Percentiles rank a stretch among this genome's conserved stretches.
phyloP scores from a whole-genome alignment of 2,797 vertebrate species.

The Capromys pilorides region DNA sequence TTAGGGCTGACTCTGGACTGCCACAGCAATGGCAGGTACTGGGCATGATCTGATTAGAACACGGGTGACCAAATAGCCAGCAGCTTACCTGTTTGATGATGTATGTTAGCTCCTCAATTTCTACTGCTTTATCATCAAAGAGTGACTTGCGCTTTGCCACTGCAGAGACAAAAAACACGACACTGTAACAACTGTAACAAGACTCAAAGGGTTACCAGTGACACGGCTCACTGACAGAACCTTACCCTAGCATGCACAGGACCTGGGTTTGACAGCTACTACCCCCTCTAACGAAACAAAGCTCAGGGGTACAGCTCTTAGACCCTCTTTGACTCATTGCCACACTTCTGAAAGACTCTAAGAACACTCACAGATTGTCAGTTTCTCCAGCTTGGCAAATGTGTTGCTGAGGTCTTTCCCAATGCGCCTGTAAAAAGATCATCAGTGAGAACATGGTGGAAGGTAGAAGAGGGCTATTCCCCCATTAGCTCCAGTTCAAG shows the following conservation, averaged over 20 bases:
- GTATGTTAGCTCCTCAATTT: slow-evolving; percentile 96
- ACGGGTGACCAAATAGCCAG: not conserved
- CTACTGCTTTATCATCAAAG: slow-evolving; percentile 95
- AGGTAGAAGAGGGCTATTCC: not conserved
- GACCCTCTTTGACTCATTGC: not conserved
- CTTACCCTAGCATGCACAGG: not conserved
- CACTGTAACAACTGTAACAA: not conserved
- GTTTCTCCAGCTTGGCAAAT: slow-evolving; percentile 96
- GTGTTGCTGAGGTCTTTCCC: slow-evolving; percentile 97
- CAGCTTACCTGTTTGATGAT: slow-evolving; percentile 94
- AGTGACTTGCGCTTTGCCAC: slow-evolving; percentile 98
- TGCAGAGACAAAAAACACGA: slow-evolving; percentile 78
- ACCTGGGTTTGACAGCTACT: not conserved
- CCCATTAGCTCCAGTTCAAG: not conserved
- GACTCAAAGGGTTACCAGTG: not conserved
- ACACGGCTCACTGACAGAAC: not conserved
- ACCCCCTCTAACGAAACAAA: not conserved
- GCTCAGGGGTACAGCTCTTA: not conserved
- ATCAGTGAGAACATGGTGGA: not conserved
- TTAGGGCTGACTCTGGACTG: not conserved
- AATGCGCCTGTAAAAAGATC: slow-evolving; percentile 89
- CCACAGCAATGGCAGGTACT: not conserved
- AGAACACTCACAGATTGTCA: slow-evolving; percentile 93
- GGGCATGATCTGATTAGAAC: not conserved
- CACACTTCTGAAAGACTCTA: not conserved